These are phyloP conservation scores for Aegithalos caudatus DNA, from an alignment of 2,113 vertebrate species.

Conservation along the genomic window DNA sequence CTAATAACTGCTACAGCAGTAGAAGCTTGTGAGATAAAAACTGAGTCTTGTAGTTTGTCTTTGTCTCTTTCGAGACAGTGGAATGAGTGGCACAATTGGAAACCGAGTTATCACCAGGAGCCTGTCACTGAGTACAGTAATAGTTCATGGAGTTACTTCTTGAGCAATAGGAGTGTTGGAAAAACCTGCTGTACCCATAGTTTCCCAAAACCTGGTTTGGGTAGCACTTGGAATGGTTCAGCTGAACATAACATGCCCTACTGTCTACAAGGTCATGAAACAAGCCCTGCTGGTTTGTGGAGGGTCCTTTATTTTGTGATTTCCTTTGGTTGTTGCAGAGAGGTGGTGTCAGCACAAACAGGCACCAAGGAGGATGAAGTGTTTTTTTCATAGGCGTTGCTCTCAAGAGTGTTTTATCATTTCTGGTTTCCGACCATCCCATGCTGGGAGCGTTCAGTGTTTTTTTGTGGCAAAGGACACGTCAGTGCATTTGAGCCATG, in stretches of 20 bases:
- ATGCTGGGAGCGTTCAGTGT: rapidly evolving
- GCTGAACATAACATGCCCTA: background rate
- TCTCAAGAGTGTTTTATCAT: background rate
- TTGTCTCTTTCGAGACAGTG: background rate
- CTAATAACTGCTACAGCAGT: too few species aligned
- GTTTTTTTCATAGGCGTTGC: rapidly evolving
- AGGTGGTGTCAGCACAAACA: background rate
- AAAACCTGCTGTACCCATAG: background rate
- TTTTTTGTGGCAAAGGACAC: rapidly evolving
- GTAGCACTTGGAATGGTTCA: rapidly evolving
- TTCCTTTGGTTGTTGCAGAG: background rate
- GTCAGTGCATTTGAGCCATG: rapidly evolving
- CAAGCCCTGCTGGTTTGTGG: rapidly evolving
- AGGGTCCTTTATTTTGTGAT: rapidly evolving
- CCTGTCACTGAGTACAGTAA: background rate
- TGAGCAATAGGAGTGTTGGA: background rate
- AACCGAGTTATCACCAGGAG: background rate
- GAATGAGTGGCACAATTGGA: rapidly evolving
- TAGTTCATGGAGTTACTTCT: background rate
- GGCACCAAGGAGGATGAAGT: too few species aligned
- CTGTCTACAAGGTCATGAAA: background rate
- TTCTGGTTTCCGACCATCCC: background rate
- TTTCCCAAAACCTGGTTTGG: background rate
- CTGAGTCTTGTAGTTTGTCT: background rate
- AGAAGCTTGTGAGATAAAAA: background rate